Evolutionary conservation across 2,113 vertebrate genomes (phyloP), one percentile per base, ranked within the genome.

Genomic region (Microtus oregoni): DNA sequence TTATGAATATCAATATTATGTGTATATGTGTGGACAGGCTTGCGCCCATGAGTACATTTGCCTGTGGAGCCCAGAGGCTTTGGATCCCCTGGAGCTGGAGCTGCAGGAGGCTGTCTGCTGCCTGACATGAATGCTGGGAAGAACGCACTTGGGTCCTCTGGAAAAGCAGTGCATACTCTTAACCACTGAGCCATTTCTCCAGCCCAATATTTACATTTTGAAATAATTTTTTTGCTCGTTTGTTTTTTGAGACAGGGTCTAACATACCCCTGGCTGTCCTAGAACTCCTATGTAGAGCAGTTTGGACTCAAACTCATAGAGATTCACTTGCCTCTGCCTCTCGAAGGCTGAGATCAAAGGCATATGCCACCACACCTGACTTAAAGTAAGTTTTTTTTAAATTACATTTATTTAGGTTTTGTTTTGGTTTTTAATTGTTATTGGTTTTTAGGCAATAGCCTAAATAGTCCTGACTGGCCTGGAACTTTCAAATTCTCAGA

Each of bases 31-130:
- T 82, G 79, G 24, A 44, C 14, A 24, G 52, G 1, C 35, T 81
- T 81, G 32, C n/a, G 17, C 50, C 44, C 30, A 22, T 4, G 50
- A 79, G 17, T 55, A 6, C 50, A 52, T 50, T 11, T 55, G 50
- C 47, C 28, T 9, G 32, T 79, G 85, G 94, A 91, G 67, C 26
- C 72, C 44, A 67, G 67, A 82, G 78, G 52, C 79, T 52, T 82
- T 38, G 52, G 2, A 28, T 26, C 52, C 35, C 55, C 20, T 61
- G 55, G 35, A 82, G 55, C 22, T 38, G 22, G 32, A 38, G 55
- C 26, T 8, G 1, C 52, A 38, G 52, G 32, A 81, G 32, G 52
- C 79, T 24, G 52, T 22, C 26, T n/a, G 11, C 55, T 26, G 79
- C 55, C n/a, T 61, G 79, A 15, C 24, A 0, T 41, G 24, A 83